Evolutionary conservation across 2,888 invertebrate species (phyloP), one percentile per base, ranked within the genome.

Genomic region (Crossocerus cetratus): DNA sequence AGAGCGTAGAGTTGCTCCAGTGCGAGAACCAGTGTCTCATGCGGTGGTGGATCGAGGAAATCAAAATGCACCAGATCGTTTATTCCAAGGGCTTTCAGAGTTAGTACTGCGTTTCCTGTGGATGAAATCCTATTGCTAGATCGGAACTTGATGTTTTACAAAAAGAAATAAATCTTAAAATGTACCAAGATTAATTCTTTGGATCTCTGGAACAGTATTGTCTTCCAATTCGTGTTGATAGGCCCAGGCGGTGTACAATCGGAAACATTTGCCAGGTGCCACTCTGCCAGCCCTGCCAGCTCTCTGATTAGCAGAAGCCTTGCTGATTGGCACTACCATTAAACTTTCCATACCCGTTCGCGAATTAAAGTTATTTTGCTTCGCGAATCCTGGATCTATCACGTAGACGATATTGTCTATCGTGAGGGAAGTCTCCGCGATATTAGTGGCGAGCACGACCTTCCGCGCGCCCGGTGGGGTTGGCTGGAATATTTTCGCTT

Each of bases 351-450:
- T 99, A 22, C 99, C 99, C 0, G 98, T 98, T 81, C 98, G 93
- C 0, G 99, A 98, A 91, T 99, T 96, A 87, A 98, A 99, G 91
- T 98, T 98, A 89, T 99, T 99, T 91, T 99, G 99, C 90, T 99
- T 99, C 58, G 98, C 97, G 91, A 99, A 99, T 0, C 99, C 99
- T n/a, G 99, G 98, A 92, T 99, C 99, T 80, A 99, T 98, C 0
- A 99, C 99, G 91, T 98, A 99, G 74, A 98, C 95, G 77, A 99
- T 99, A 85, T 99, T 99, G 89, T 99, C 99, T 82, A 99, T 99
- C 0, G 99, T 99, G 43, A 99, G 92, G 1, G 99, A 99, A 0
- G 99, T 99, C 92, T 99, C 99, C 0, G 99, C 99, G 86, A 99
- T 99, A 88, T 99, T 99, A 18, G 99, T 99, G 0, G 99, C 99